Conservation (phyloP, 2,797 vertebrate genomes). For the Rhabdophis nuchalis region DNA sequence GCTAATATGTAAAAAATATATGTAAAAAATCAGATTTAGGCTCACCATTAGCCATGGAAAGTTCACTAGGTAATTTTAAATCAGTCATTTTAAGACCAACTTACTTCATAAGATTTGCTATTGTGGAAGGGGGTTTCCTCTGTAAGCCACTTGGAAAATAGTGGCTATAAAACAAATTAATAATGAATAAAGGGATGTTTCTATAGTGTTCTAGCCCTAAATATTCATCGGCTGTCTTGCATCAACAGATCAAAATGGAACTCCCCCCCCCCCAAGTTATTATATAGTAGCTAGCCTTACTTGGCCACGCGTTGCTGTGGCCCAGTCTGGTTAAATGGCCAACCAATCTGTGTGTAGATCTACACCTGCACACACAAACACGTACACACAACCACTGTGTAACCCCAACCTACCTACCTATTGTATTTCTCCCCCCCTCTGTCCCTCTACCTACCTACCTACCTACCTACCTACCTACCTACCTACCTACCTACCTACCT, state of each 20-base stretch:
- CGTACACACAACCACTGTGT: no score
- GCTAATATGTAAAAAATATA: background rate
- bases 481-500: no score
- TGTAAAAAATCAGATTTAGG: background rate
- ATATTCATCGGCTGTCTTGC: background rate
- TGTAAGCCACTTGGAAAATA: background rate
- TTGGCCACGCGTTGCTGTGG: no score
- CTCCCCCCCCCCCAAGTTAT: no score
- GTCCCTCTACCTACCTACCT: no score
- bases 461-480: no score
- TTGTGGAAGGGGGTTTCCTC: background rate
- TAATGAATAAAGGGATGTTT: background rate
- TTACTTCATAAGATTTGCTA: background rate
- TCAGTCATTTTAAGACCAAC: background rate
- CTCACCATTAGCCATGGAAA: background rate
- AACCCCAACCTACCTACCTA: no score
- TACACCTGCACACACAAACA: no score
- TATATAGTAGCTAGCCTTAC: no score
- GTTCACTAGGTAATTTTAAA: background rate
- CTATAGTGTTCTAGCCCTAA: background rate
- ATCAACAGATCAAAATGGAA: background rate
- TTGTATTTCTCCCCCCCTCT: no score
- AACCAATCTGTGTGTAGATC: no score
- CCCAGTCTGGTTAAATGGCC: no score
- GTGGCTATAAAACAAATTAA: background rate